Percentiles rank a stretch among this genome's conserved stretches.
phyloP scores from a whole-genome alignment of 2,113 vertebrate species.

The Thoracochromis brauschi region DNA sequence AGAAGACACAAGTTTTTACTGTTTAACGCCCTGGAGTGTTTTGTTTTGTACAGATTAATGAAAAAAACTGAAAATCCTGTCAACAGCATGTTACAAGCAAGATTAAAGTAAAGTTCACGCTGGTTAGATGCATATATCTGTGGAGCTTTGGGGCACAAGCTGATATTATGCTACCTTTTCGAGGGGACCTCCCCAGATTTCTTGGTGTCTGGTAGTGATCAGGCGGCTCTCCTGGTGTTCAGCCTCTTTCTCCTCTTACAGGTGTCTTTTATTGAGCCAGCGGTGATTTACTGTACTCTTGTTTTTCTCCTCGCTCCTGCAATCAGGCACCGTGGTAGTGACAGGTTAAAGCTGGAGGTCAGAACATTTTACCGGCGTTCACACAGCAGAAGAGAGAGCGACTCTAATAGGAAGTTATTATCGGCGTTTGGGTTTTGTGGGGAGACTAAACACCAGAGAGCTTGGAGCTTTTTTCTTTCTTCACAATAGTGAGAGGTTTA shows the following conservation, averaged over 20 bases:
- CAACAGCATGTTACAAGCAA: neutral
- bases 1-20: neutral
- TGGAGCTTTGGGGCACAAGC: conserved; percentile 12
- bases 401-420: conserved; percentile 66
- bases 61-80: neutral
- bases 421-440: conserved; percentile 36
- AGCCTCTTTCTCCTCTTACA: conserved; percentile 58
- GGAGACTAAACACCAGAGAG: conserved; percentile 11
- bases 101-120: neutral
- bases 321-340: conserved; percentile 58
- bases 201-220: conserved; percentile 61
- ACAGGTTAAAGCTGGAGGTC: conserved; percentile 71
- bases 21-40: neutral
- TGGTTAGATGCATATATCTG: conserved; percentile 7
- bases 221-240: conserved; percentile 57
- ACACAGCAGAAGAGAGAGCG: conserved; percentile 6
- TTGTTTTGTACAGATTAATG: neutral
- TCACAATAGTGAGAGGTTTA: conserved; percentile 45
- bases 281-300: conserved; percentile 64
- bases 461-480: neutral
- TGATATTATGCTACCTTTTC: neutral
- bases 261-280: conserved; percentile 72
- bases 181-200: conserved; percentile 30
- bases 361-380: conserved; percentile 44
- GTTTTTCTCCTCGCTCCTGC: conserved; percentile 43